These are phyloP conservation scores for Drosophila kuntzei DNA, from an alignment of 2,888 invertebrate genomes.

Conservation along the genomic window DNA sequence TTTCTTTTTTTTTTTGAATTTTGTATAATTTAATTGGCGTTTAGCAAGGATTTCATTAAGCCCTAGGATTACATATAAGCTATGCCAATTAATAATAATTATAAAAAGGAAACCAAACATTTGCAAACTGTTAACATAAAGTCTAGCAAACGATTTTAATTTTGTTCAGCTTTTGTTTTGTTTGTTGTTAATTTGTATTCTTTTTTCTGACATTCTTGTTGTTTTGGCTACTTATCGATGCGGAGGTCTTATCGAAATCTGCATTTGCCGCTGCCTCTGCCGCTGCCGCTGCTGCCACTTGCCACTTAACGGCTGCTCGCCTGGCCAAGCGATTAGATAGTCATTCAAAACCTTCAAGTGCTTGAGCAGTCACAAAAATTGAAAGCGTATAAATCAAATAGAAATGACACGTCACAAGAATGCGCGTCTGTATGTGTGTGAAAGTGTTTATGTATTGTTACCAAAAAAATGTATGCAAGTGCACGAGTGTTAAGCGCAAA, in stretches of 20 bases:
- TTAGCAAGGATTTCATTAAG: background rate
- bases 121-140: background rate
- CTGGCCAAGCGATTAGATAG: conserved; percentile 48
- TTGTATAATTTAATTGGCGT: background rate
- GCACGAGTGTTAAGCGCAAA: conserved; percentile 28
- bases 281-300: conserved; percentile 26
- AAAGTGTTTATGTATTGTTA: conserved; percentile 6
- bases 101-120: background rate
- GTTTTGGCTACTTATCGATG: conserved; percentile 38
- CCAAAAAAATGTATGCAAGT: conserved; percentile 6
- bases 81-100: background rate
- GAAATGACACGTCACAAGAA: conserved; percentile 45
- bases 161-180: conserved; percentile 8
- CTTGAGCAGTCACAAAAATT: conserved; percentile 1
- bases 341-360: conserved; percentile 27
- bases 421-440: conserved; percentile 6
- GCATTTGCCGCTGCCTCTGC: conserved; percentile 28
- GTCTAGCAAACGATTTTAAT: background rate
- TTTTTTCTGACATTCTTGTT: background rate
- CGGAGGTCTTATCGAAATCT: conserved; percentile 47
- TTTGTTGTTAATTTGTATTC: background rate
- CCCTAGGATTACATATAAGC: background rate
- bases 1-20: background rate
- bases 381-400: conserved; percentile 20
- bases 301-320: conserved; percentile 20